Evolutionary conservation across 2,113 vertebrate genomes (phyloP).

Genomic region (Jaculus jaculus): DNA sequence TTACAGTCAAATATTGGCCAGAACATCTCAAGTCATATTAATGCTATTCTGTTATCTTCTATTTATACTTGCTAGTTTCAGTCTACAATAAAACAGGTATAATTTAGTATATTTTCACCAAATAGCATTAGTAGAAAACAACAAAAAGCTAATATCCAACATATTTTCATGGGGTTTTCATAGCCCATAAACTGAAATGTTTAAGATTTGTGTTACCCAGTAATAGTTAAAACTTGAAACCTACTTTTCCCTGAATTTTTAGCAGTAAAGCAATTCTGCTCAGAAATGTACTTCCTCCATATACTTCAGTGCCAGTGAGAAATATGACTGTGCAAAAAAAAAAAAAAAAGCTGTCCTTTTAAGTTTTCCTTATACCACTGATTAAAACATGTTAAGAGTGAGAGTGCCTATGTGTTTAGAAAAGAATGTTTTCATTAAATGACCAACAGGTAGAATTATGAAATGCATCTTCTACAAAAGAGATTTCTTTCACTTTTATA

Average conservation of each 20-base stretch:
- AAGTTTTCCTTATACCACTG: neutral
- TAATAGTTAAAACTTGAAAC: slow-evolving; percentile 33
- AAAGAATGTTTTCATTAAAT: slow-evolving; percentile 61
- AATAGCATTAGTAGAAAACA: slow-evolving; percentile 40
- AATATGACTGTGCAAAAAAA: slow-evolving; percentile 14
- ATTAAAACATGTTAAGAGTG: slow-evolving; percentile 1
- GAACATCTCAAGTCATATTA: neutral
- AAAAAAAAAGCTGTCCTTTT: slow-evolving; percentile 28
- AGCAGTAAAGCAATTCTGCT: slow-evolving; percentile 16
- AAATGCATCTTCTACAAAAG: slow-evolving; percentile 64
- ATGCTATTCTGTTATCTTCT: neutral
- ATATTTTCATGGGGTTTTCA: neutral
- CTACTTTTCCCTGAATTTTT: slow-evolving; percentile 10
- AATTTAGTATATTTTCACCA: slow-evolving; percentile 29
- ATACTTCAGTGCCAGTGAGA: slow-evolving; percentile 34
- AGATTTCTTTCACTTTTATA: slow-evolving; percentile 66
- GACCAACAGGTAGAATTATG: slow-evolving; percentile 49
- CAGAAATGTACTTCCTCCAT: neutral
- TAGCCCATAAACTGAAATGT: slow-evolving; percentile 8
- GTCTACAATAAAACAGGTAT: neutral
- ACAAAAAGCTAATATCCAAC: slow-evolving; percentile 27
- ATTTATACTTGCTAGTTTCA: slow-evolving; percentile 10
- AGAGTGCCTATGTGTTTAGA: slow-evolving; percentile 24
- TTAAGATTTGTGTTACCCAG: slow-evolving; percentile 26
- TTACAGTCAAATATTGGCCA: slow-evolving; percentile 36